Evolutionary conservation across 1,140 invertebrate genomes (phyloP), one percentile per base, ranked within the genome.

Genomic region (Cotesia glomerata): DNA sequence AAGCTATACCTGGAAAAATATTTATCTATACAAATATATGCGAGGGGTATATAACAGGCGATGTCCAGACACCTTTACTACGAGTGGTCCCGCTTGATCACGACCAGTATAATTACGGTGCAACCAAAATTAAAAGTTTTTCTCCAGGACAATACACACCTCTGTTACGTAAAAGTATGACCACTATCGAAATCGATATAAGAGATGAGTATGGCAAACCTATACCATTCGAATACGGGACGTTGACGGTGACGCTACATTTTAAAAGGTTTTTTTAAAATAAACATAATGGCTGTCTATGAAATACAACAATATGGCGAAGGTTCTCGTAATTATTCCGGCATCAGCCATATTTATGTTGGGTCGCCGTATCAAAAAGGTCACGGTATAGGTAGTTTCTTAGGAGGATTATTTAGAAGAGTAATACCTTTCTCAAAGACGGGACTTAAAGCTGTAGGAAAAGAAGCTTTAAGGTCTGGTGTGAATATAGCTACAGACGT

Each of bases 381-480:
- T n/a, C 64, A 69, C 35, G 76, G 75, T 18, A 76, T 78, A n/a
- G 77, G 77, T 8, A 75, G 63, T 36, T 78, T 77, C 59, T 45
- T 75, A 0, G 71, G 74, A 1, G 74, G 77, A 1, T 70, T 79
- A 8, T 78, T 78, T 65, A 16, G 75, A 32, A 45, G 71, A 3
- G 72, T 72, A 2, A 54, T 78, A 56, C 75, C 75, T 1, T 18
- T 78, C 1, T 45, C 78, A 9, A 75, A 69, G 49, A 62, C 18
- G 18, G 72, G 73, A 8, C 77, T 69, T 4, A 18, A 67, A 61
- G 73, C 64, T 3, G 14, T 76, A 18, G 71, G 71, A 11, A 68
- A 62, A 68, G 65, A 73, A 32, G 71, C 65, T 11, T 16, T 73
- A 2, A 26, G 51, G 9, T n/a, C 71, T 2, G 58, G 65, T 13